These are phyloP conservation scores for Silurus lanzhouensis DNA, from an alignment of 2,797 vertebrate genomes.

Conservation along the genomic window DNA sequence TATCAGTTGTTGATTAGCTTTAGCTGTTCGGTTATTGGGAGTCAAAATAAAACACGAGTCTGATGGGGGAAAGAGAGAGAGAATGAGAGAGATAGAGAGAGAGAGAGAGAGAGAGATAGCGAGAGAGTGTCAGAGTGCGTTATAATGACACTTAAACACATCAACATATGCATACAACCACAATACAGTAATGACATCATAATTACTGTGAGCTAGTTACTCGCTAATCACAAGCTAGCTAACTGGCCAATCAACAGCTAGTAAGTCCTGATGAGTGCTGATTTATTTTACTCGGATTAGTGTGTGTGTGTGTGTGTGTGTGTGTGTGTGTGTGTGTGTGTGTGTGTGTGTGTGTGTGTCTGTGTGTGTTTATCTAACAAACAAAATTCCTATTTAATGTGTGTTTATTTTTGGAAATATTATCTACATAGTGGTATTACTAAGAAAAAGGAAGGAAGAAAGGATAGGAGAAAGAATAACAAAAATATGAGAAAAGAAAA, in stretches of 20 bases:
- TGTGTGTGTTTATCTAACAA: too few species aligned
- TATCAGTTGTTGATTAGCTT: conserved; percentile 64
- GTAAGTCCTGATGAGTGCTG: not conserved
- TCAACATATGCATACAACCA: not conserved
- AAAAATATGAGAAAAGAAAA: not conserved
- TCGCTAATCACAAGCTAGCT: not conserved
- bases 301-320: not conserved
- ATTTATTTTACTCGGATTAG: not conserved
- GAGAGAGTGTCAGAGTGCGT: not conserved
- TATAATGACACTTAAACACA: not conserved
- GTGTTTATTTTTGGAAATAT: too few species aligned
- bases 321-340: not conserved
- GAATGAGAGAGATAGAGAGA: conserved; percentile 9
- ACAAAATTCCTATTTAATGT: too few species aligned
- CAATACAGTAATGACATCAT: not conserved
- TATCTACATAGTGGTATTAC: too few species aligned
- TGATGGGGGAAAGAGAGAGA: conserved; percentile 32
- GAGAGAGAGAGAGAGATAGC: conserved; percentile 5
- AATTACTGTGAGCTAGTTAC: not conserved
- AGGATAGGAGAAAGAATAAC: not conserved
- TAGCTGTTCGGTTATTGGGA: conserved; percentile 57
- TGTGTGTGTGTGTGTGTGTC: too few species aligned
- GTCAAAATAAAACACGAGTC: conserved; percentile 54
- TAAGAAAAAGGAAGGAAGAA: not conserved
- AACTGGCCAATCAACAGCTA: not conserved